Conservation (phyloP, 1,140 invertebrate genomes). For the fruit fly (Drosophila melanogaster) region Release_6_plus_ISO1_MT NC_004354.4:2050001-2050500, state of each 20-base stretch:
- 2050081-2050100: slow-evolving; percentile 35
- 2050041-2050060: slow-evolving; percentile 19
- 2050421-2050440: slow-evolving; percentile 24
- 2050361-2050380: slow-evolving; percentile 22
- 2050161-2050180: slow-evolving; percentile 22
- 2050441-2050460: slow-evolving; percentile 11
- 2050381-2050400: slow-evolving; percentile 7
- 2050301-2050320: neutral
- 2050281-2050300: no score
- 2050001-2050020: slow-evolving; percentile 4
- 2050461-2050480: no score
- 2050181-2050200: slow-evolving; percentile 28
- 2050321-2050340: neutral
- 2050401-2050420: neutral
- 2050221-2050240: neutral
- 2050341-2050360: slow-evolving; percentile 15
- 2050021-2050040: slow-evolving; percentile 34
- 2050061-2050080: slow-evolving; percentile 12
- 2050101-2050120: slow-evolving; percentile 64
- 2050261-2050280: no score
- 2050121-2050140: slow-evolving; percentile 23
- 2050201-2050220: slow-evolving; percentile 20
- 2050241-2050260: neutral
- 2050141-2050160: slow-evolving; percentile 60
- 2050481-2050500: slow-evolving; percentile 25